A percentile compares a stretch with the other conserved stretches of the same genome.
Conservation (phyloP, 1,140 invertebrate species). For the Sitophilus oryzae region DNA sequence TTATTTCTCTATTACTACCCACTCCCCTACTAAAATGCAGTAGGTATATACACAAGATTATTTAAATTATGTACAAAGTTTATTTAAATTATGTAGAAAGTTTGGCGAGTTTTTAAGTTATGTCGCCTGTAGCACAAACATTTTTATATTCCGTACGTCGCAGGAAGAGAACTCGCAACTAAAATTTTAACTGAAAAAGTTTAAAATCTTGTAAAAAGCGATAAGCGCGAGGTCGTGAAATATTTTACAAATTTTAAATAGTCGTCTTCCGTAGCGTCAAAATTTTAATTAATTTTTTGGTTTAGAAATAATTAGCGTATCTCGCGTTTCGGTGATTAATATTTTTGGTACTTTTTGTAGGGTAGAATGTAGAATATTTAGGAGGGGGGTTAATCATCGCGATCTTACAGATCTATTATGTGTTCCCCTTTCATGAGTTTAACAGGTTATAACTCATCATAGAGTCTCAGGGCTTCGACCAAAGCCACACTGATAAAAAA, state of each 20-base stretch:
- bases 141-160: conserved; percentile 10
- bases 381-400: no score
- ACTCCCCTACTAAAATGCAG: not conserved
- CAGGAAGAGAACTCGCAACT: conserved; percentile 5
- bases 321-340: no score
- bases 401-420: no score
- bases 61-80: conserved; percentile 17
- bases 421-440: no score
- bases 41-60: conserved; percentile 3
- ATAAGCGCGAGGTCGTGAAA: conserved; percentile 6
- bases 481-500: no score
- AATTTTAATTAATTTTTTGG: conserved; percentile 14
- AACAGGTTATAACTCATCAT: no score
- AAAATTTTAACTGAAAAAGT: conserved; percentile 20
- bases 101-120: conserved; percentile 16
- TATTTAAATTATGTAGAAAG: no score
- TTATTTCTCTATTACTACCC: not conserved
- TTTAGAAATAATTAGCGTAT: conserved; percentile 2
- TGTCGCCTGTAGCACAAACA: conserved; percentile 9
- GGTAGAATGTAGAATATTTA: no score
- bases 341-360: no score
- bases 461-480: no score
- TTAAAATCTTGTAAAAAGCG: conserved; percentile 9
- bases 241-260: conserved; percentile 14
- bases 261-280: not conserved